Percentiles rank a stretch among this genome's conserved stretches.
These are phyloP conservation scores for Scomber scombrus DNA, from an alignment of 2,113 vertebrate species.

Conservation along the genomic window DNA sequence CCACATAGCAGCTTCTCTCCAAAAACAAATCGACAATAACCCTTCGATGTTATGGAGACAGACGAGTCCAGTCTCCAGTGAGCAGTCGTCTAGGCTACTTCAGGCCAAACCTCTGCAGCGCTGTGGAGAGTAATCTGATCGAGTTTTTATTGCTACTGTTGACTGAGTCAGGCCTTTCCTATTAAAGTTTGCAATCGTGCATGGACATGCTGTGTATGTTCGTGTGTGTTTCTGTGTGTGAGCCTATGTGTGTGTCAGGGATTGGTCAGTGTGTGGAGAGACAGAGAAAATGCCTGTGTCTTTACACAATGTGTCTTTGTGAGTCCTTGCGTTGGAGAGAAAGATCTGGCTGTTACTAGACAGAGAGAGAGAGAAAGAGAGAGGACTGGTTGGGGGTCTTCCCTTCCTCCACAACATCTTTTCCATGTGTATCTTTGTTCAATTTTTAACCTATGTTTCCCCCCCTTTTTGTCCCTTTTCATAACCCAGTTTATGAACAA, in stretches of 20 bases:
- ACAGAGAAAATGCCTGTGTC: conserved; percentile 72
- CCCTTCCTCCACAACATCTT: conserved; percentile 18
- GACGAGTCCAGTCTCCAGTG: conserved; percentile 2
- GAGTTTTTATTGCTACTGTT: conserved; percentile 69
- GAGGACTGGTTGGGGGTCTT: conserved; percentile 27
- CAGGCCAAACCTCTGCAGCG: conserved; percentile 51
- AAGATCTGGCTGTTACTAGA: conserved; percentile 65
- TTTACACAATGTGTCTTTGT: conserved; percentile 83
- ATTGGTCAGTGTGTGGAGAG: conserved; percentile 38
- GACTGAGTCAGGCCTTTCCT: conserved; percentile 74
- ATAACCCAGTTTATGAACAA: conserved; percentile 17
- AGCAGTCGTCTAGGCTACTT: conserved; percentile 20
- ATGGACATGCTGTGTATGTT: not conserved
- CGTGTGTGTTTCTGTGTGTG: conserved; percentile 20
- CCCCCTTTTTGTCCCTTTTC: conserved; percentile 40
- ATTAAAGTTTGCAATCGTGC: conserved; percentile 55
- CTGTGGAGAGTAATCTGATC: conserved; percentile 75
- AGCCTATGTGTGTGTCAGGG: conserved; percentile 40
- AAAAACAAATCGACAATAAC: conserved; percentile 40
- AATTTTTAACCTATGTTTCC: conserved; percentile 34
- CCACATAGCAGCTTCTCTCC: conserved; percentile 37
- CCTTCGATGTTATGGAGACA: conserved; percentile 29
- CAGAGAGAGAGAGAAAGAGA: conserved; percentile 21
- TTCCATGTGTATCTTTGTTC: conserved; percentile 34
- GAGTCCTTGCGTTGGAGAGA: conserved; percentile 71